Evolutionary conservation across 92 coral and sea anemone species (phyloP).

Genomic region (Meandrina meandrites): DNA sequence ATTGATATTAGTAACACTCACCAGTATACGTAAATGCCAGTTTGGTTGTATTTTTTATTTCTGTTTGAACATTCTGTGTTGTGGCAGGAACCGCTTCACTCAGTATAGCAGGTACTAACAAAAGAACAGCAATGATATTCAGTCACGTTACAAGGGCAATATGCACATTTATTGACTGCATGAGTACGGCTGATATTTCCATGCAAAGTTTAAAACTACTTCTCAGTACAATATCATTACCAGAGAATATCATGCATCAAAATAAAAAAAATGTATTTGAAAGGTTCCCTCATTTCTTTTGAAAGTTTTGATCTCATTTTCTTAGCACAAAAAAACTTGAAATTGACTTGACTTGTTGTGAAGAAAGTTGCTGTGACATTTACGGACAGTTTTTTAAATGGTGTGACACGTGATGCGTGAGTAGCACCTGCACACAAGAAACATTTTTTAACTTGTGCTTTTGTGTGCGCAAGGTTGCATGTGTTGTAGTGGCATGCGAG

Average conservation of each 20-base stretch:
- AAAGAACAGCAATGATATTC: neutral
- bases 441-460: too few species aligned
- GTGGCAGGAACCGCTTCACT: conserved; percentile 98
- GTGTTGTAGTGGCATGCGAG: too few species aligned
- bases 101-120: conserved; percentile 89
- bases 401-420: too few species aligned
- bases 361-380: too few species aligned
- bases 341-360: too few species aligned
- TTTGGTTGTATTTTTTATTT: conserved; percentile 76
- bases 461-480: too few species aligned
- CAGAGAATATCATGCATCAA: neutral
- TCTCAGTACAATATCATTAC: neutral
- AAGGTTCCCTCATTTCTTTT: too few species aligned
- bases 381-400: too few species aligned
- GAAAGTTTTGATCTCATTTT: too few species aligned
- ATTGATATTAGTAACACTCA: conserved; percentile 13
- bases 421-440: too few species aligned
- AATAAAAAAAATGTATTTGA: too few species aligned
- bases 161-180: neutral
- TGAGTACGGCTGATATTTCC: neutral
- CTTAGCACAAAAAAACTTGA: too few species aligned
- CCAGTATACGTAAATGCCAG: conserved; percentile 89
- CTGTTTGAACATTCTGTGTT: conserved; percentile 91
- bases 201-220: neutral
- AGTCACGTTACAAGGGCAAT: neutral